These are phyloP conservation scores for Oreochromis tanganicae DNA, from an alignment of 2,113 vertebrate genomes.

Conservation along the genomic window DNA sequence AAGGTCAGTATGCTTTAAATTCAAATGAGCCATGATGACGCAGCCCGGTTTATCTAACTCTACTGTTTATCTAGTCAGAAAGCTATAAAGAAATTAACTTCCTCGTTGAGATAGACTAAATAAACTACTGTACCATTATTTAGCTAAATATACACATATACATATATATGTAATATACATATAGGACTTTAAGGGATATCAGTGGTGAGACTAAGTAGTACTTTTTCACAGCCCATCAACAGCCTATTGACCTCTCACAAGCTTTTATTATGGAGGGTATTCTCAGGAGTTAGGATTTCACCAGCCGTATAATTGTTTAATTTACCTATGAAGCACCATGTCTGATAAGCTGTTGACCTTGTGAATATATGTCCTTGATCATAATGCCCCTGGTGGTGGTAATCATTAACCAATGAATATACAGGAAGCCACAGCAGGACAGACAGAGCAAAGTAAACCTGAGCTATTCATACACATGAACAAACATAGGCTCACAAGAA, in stretches of 20 bases:
- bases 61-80: background rate
- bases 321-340: background rate
- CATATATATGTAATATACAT: background rate
- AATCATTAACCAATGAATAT: background rate
- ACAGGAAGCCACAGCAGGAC: background rate
- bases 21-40: background rate
- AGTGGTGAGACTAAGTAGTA: background rate
- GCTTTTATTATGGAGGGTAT: background rate
- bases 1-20: background rate
- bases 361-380: background rate
- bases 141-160: background rate
- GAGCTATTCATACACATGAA: background rate
- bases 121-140: background rate
- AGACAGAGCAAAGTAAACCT: background rate
- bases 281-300: background rate
- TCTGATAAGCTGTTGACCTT: background rate
- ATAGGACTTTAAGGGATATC: background rate
- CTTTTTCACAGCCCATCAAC: background rate
- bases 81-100: background rate
- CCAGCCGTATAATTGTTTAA: background rate
- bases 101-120: background rate
- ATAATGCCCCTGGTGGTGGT: background rate
- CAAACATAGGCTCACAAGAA: background rate
- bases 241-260: background rate
- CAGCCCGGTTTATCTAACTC: background rate